Conservation (phyloP, 2,113 vertebrate genomes). For the Cyanoramphus novaezelandiae region DNA sequence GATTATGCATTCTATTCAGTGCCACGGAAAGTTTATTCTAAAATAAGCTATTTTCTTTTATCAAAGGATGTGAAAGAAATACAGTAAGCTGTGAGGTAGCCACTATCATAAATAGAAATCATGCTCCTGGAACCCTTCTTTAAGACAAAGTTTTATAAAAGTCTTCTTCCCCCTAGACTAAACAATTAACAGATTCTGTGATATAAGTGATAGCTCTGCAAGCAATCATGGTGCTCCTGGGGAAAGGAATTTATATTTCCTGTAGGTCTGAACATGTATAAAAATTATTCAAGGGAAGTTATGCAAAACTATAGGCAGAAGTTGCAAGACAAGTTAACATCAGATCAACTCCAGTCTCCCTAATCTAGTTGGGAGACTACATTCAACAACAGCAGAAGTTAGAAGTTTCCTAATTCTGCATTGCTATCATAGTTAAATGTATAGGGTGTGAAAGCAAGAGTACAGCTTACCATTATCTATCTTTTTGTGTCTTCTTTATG, state of each 20-base stretch:
- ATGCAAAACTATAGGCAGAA: neutral
- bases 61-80: conserved; percentile 12
- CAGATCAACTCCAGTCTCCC: neutral
- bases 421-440: neutral
- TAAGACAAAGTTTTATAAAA: neutral
- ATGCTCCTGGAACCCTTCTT: neutral
- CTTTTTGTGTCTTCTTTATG: neutral
- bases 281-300: neutral
- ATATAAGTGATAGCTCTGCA: neutral
- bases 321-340: neutral
- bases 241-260: neutral
- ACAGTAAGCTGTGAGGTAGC: conserved; percentile 5
- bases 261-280: neutral
- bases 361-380: neutral
- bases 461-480: neutral
- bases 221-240: neutral
- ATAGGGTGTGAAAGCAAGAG: neutral
- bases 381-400: neutral
- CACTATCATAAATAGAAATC: conserved; percentile 8
- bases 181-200: conserved; percentile 20
- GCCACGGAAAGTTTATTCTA: neutral
- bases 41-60: conserved; percentile 40
- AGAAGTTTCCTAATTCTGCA: neutral
- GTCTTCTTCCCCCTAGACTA: neutral
- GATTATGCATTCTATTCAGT: neutral